phyloP scores from a whole-genome alignment of 2,797 vertebrate genomes.

The Nyctalus aviator region DNA sequence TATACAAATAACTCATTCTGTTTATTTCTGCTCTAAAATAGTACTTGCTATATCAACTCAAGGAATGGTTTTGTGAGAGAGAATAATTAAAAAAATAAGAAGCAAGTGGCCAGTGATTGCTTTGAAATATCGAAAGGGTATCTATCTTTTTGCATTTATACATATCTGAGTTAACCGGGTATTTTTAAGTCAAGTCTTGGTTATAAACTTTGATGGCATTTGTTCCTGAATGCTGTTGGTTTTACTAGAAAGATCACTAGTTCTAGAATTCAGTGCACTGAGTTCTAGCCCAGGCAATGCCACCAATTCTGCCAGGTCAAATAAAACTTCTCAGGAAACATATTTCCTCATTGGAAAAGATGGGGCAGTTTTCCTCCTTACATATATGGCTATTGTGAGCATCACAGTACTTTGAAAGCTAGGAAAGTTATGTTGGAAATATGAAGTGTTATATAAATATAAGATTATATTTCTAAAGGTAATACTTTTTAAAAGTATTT shows the following conservation, averaged over 20 bases:
- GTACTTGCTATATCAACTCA: not conserved
- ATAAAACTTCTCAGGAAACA: not conserved
- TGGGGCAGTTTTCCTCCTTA: not conserved
- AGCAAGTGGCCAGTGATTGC: not conserved
- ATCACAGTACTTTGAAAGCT: too few relatives aligned
- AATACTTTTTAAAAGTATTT: not conserved
- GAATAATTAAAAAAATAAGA: not conserved
- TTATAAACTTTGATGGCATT: not conserved
- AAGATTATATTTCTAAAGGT: not conserved
- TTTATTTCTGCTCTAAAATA: conserved; percentile 39
- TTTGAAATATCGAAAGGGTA: not conserved
- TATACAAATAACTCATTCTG: not conserved
- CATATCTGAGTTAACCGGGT: not conserved
- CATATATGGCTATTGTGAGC: not conserved
- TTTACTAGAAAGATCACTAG: not conserved
- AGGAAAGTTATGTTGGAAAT: too few relatives aligned
- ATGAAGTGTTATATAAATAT: too few relatives aligned
- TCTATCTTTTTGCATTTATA: not conserved
- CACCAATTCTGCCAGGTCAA: not conserved
- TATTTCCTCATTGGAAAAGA: conserved; percentile 8
- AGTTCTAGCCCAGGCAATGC: not conserved
- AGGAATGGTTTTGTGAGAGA: conserved; percentile 3
- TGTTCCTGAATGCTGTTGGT: not conserved
- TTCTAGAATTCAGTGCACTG: not conserved
- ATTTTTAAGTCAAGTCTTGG: not conserved